Percentiles rank a stretch among this genome's conserved stretches.
These are phyloP conservation scores for Amphiprion percula DNA, from an alignment of 2,113 vertebrate genomes.

Conservation along the genomic window DNA sequence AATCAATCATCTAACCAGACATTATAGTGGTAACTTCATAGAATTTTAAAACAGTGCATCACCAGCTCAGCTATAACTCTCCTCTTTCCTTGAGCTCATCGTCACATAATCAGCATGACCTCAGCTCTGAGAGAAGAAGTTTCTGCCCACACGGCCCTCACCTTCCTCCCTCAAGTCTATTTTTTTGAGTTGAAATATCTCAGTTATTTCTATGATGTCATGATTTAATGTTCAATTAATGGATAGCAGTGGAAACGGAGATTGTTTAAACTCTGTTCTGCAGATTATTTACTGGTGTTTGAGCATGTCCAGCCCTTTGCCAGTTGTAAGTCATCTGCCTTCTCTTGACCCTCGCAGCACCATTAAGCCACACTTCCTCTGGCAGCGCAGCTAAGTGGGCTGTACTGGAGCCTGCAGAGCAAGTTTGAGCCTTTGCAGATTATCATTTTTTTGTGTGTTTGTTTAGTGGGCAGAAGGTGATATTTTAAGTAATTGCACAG, in stretches of 20 bases:
- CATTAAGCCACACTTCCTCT: conserved; percentile 62
- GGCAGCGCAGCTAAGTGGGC: conserved; percentile 40
- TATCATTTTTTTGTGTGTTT: conserved; percentile 30
- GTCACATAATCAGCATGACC: conserved; percentile 53
- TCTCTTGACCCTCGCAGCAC: conserved; percentile 62
- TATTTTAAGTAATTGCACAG: neutral
- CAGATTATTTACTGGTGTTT: conserved; percentile 72
- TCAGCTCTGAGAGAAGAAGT: conserved; percentile 47
- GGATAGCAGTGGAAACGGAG: conserved; percentile 54
- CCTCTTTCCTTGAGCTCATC: conserved; percentile 58
- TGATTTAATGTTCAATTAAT: conserved; percentile 77
- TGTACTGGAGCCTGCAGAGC: conserved; percentile 51
- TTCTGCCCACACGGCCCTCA: conserved; percentile 47
- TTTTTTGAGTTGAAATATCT: conserved; percentile 63
- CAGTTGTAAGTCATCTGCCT: conserved; percentile 68
- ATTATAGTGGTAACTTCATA: conserved; percentile 23
- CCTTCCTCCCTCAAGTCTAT: conserved; percentile 43
- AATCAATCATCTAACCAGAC: neutral
- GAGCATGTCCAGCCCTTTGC: conserved; percentile 60
- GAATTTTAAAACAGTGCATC: conserved; percentile 37
- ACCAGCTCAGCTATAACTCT: conserved; percentile 50
- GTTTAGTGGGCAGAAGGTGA: conserved; percentile 5
- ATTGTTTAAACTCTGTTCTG: conserved; percentile 63
- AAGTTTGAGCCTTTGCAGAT: conserved; percentile 27
- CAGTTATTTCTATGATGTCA: conserved; percentile 79